Percentiles rank a stretch among this genome's conserved stretches.
phyloP scores from a whole-genome alignment of 2,113 vertebrate species.

The Typhlomys cinereus region DNA sequence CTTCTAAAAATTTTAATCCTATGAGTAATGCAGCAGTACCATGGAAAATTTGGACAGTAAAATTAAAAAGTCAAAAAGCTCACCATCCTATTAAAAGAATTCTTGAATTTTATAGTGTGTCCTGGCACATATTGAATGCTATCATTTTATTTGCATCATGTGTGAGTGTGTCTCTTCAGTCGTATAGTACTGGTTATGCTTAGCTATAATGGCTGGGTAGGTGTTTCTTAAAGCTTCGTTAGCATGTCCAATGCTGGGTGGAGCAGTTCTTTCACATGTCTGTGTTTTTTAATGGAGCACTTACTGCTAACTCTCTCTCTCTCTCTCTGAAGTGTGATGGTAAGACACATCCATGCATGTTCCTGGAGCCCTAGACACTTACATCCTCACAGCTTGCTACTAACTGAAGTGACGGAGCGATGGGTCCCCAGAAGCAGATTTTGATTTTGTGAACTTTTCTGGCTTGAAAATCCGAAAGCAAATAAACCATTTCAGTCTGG shows the following conservation, averaged over 20 bases:
- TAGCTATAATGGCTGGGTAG: not conserved
- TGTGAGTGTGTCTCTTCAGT: not conserved
- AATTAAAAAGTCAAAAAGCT: not conserved
- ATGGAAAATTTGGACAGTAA: not conserved
- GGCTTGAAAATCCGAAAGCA: constrained; percentile 8
- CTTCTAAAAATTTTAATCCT: not conserved
- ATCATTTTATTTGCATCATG: not conserved
- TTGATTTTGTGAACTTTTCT: constrained; percentile 35
- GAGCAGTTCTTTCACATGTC: not conserved
- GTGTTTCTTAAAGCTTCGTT: not conserved
- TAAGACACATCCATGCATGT: rapidly evolving
- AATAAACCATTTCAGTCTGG: constrained; percentile 9
- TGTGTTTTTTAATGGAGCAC: not conserved
- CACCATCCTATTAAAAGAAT: not conserved
- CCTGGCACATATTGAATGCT: not conserved
- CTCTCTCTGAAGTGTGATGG: not conserved
- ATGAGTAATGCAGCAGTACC: not conserved
- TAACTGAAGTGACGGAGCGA: not conserved
- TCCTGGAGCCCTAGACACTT: not conserved
- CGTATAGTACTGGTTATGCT: not conserved
- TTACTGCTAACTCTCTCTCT: not conserved
- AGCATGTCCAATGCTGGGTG: not conserved
- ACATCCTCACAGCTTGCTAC: not conserved
- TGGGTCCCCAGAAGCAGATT: not conserved
- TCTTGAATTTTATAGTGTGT: not conserved